These are phyloP conservation scores for Masticophis lateralis DNA, from an alignment of 2,797 vertebrate genomes.

Conservation along the genomic window DNA sequence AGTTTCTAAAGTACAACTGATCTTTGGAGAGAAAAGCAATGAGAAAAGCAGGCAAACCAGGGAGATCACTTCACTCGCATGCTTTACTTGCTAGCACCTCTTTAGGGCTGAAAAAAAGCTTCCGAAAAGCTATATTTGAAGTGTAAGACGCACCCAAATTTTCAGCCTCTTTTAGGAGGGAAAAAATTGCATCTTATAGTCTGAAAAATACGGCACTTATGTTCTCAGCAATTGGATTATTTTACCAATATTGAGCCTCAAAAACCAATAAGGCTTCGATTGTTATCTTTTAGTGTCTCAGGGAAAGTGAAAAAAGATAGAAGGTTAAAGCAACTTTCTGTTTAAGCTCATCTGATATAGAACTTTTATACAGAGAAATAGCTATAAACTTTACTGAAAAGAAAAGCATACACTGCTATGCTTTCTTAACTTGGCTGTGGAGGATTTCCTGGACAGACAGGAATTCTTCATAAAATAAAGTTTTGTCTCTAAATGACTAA, in stretches of 20 bases:
- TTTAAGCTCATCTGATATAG: slow-evolving; percentile 40
- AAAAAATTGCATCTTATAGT: too few species aligned
- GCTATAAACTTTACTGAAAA: slow-evolving; percentile 25
- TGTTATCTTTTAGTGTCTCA: slow-evolving; percentile 45
- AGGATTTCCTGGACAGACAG: neutral
- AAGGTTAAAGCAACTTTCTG: slow-evolving; percentile 38
- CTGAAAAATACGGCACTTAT: too few species aligned
- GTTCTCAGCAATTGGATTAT: slow-evolving; percentile 16
- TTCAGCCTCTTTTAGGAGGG: too few species aligned
- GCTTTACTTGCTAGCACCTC: too few species aligned
- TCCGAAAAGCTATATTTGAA: too few species aligned
- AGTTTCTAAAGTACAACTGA: too few species aligned
- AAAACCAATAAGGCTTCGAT: slow-evolving; percentile 23
- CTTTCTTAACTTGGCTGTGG: slow-evolving; percentile 22
- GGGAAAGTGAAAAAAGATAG: slow-evolving; percentile 39
- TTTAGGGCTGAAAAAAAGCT: too few species aligned
- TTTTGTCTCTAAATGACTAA: slow-evolving; percentile 3
- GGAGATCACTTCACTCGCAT: too few species aligned
- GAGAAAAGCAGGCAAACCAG: too few species aligned
- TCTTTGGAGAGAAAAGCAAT: too few species aligned
- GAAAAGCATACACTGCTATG: slow-evolving; percentile 21
- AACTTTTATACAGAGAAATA: slow-evolving; percentile 32
- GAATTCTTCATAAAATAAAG: slow-evolving; percentile 48
- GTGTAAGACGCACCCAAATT: too few species aligned
- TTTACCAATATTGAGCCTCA: slow-evolving; percentile 24